phyloP scores from a whole-genome alignment of 2,113 vertebrate genomes.

The Cheilinus undulatus region DNA sequence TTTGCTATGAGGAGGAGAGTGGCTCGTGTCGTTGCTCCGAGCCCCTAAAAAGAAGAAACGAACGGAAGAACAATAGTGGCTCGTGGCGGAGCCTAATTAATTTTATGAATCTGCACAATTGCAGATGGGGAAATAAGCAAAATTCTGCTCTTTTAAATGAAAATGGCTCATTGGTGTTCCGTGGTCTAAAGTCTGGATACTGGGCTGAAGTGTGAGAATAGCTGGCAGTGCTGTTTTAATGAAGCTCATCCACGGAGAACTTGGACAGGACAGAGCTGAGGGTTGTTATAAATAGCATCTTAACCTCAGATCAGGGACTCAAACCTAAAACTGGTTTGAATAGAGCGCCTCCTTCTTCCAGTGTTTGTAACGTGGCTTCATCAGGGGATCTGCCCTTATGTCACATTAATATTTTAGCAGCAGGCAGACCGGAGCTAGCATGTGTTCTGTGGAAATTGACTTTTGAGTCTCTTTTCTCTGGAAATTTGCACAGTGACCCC shows the following conservation, averaged over 20 bases:
- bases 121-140: no score
- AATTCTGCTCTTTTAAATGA: no score
- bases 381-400: slow-evolving; percentile 36
- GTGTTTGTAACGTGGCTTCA: slow-evolving; percentile 22
- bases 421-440: neutral
- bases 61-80: no score
- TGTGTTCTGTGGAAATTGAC: slow-evolving; percentile 17
- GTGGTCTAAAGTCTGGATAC: no score
- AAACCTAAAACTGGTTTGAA: neutral
- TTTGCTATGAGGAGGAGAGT: no score
- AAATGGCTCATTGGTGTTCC: no score
- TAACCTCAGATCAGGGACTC: neutral
- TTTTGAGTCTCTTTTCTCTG: slow-evolving; percentile 13
- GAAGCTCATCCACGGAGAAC: slow-evolving; percentile 3
- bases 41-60: no score
- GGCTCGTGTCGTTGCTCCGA: no score
- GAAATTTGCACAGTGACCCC: slow-evolving; percentile 26
- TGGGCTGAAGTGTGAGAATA: slow-evolving; percentile 3
- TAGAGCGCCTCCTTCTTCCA: slow-evolving; percentile 25
- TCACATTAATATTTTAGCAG: slow-evolving; percentile 48
- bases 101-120: no score
- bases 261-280: slow-evolving; percentile 1
- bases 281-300: slow-evolving; percentile 6
- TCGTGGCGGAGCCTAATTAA: no score
- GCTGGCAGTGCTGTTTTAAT: slow-evolving; percentile 9